Base-by-base conservation (phyloP, 2,797 vertebrate genomes). In the Malacoraja senta region DNA sequence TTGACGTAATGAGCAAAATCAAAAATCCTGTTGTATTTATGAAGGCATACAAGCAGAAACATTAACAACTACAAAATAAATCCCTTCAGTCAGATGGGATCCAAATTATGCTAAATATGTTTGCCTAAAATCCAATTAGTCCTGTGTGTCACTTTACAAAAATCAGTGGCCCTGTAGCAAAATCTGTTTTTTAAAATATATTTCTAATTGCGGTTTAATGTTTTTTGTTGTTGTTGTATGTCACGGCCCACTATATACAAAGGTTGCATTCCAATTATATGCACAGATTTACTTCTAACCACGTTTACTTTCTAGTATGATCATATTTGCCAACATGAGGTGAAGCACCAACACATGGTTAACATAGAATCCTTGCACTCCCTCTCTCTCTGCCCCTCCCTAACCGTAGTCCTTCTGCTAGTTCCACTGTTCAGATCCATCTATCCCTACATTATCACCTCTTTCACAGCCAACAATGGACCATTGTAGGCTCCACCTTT, bases 1-100 rank as follows among this genome's bases (percentile, higher is more conserved):
- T 88, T 74, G 68, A 76, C 13, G 13, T 92, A 92, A 92, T 92
- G 90, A 76, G 71, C 58, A 74, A 92, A 91, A 58, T 92, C 71
- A 53, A 24, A 88, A 92, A 71, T 76, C 68, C 44, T 44, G 44
- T 53, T 92, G 71, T 29, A 76, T 58, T 92, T 92, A 76, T 8
- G 71, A 92, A 92, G 71, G 71, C 44, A 72, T 53, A 92, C 72
- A 44, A n/a, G 68, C 65, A 74, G 35, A 76, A 68, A 76, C 68
- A 92, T 76, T 38, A 53, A 29, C 71, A 53, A 71, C 71, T 76
- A 38, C 72, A 74, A 58, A 53, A 76, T 92, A 76, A 92, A 92
- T 92, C 71, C 90, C 71, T 53, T 76, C 71, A 92, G 76, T 10
- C 38, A 74, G 71, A 92, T 44, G 21, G 74, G 90, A 44, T 92